Evolutionary conservation across 1,140 invertebrate genomes (phyloP), one percentile per base, ranked within the genome.

Genomic region (Nasonia vitripennis): DNA sequence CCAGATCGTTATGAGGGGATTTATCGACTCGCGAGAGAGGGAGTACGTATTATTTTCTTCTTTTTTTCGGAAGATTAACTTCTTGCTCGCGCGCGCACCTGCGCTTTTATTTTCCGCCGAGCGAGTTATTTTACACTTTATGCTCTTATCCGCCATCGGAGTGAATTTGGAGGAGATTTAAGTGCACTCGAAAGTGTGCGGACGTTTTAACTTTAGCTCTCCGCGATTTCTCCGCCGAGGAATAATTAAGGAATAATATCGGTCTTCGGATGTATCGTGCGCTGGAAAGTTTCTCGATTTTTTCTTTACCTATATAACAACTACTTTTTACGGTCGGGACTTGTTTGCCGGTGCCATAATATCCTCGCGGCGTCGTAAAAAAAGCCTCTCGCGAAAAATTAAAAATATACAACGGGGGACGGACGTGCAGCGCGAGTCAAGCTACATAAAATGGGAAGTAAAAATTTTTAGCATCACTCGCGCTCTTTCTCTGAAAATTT

Each of bases 51-150:
- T 67, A 51, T 73, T 81, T 73, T 81, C 12, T 74, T 17, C 45
- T 77, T 77, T 71, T 77, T 77, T 41, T 31, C 37, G 45, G 20
- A 78, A 86, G 85, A 86, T 86, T 86, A 83, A 86, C 85, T 86
- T 67, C 81, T 78, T 78, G 0, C 51, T 27, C 34, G 31, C 0
- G 2, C 20, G 4, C 3, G n/a, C 70, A 12, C 12, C 23, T 14
- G 9, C 12, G 55, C 62, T 80, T 80, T 34, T 79, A 31, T 31
- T 34, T 67, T 31, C n/a, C 20, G 27, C 4, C 3, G 5, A 37
- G 34, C 31, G 77, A 80, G 62, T 80, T 80, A 80, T 75, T 83
- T 83, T 83, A 77, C 55, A 41, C 73, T 71, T 67, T 77, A 83
- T 55, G 20, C 37, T 84, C 82, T 62, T 51, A n/a, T 70, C 75